These are phyloP conservation scores for Bellardia bayeri DNA, from an alignment of 2,888 invertebrate genomes.

Conservation along the genomic window DNA sequence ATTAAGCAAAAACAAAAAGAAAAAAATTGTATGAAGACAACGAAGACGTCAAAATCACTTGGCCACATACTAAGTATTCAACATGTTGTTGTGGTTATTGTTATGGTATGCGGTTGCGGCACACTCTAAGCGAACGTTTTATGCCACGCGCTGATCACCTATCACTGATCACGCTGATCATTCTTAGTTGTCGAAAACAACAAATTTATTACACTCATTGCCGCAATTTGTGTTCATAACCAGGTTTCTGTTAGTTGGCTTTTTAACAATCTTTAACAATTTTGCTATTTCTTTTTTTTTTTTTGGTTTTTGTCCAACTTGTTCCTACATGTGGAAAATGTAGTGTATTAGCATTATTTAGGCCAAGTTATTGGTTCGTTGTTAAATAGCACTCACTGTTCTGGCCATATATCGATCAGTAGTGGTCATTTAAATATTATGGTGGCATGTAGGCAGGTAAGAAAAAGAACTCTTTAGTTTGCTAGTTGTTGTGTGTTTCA, in stretches of 20 bases:
- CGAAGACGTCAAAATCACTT: slow-evolving; percentile 9
- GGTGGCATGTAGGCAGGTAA: slow-evolving; percentile 57
- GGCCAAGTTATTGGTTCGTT: slow-evolving; percentile 50
- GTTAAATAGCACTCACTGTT: slow-evolving; percentile 40
- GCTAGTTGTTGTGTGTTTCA: background rate
- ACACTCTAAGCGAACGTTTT: slow-evolving; percentile 58
- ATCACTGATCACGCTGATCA: slow-evolving; percentile 60
- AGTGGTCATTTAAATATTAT: slow-evolving; percentile 61
- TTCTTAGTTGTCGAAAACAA: slow-evolving; percentile 65
- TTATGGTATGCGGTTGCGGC: slow-evolving; percentile 29
- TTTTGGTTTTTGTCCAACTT: background rate
- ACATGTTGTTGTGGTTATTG: slow-evolving; percentile 12
- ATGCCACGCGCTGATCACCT: slow-evolving; percentile 71
- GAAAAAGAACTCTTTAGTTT: slow-evolving; percentile 1
- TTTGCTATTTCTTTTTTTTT: background rate
- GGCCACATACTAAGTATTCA: slow-evolving; percentile 24
- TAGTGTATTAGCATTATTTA: slow-evolving; percentile 45
- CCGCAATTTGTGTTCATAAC: slow-evolving; percentile 68
- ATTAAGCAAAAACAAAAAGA: background rate
- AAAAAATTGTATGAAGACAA: background rate
- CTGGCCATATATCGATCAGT: slow-evolving; percentile 51
- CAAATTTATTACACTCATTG: slow-evolving; percentile 72
- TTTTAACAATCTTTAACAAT: no score
- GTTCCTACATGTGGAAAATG: slow-evolving; percentile 2
- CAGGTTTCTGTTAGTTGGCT: slow-evolving; percentile 40